Base-by-base conservation (phyloP, 1,140 invertebrate genomes). In the Megalopta genalis region DNA sequence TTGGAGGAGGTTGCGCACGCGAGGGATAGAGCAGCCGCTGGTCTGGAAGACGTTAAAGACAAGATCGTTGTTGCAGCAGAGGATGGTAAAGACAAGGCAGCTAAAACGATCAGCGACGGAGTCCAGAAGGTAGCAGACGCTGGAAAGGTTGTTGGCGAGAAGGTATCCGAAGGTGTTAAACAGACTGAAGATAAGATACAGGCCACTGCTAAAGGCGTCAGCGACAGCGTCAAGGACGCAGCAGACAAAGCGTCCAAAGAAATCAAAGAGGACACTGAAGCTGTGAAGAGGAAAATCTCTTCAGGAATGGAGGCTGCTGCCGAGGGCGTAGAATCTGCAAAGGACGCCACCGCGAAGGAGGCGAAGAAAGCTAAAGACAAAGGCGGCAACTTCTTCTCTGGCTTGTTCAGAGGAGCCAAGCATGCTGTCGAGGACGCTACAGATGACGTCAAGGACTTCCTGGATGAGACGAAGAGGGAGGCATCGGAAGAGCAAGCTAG, bases 71-170 rank as follows among this genome's bases (percentile, higher is more conserved):
- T 9, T 2, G 39, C 49, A 2, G 54, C 25, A 7, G 60, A 76
- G 18, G 80, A 82, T 0, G 23, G 14, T 7, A 7, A 85, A 78
- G 25, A 85, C 6, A 59, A 59, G 8, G 21, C 57, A 83, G 54
- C 68, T 42, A 7, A 87, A 78, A 68, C 86, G 86, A 9, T 88
- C 83, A 62, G 52, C 52, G 88, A 91, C 54, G 90, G 90, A 37
- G 81, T 91, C 16, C 86, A 88, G 8, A 81, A 89, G 7, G 74
- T 54, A 64, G 3, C 68, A 14, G 68, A 71, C 67, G 60, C 54
- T 57, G 71, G 63, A 0, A 76, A 76, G 49, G 2, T n/a, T 42
- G 66, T 46, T 5, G 39, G n/a, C 9, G 64, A 77, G n/a, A 60
- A 62, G 63, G 63, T 62, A 18, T 49, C 46, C 16, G 23, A 79